Evolutionary conservation across 2,797 vertebrate genomes (phyloP).

Genomic region (Dipus sagitta): DNA sequence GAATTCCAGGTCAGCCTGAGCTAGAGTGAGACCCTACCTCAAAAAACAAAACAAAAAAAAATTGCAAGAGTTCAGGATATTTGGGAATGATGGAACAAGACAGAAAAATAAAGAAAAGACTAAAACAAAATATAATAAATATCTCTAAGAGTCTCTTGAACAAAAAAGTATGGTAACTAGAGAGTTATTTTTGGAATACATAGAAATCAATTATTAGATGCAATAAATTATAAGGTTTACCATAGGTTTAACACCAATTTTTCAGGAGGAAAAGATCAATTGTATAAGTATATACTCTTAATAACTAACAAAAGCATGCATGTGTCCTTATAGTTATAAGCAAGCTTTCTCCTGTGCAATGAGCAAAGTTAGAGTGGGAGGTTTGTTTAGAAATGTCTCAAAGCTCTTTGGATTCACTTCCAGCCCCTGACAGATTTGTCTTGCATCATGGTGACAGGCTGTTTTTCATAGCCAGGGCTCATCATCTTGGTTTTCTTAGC

Average conservation of each 20-base stretch:
- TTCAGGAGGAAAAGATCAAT: slow-evolving; percentile 25
- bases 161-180: slow-evolving; percentile 11
- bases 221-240: neutral
- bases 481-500: slow-evolving; percentile 58
- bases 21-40: too few relatives aligned
- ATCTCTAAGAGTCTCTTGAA: neutral
- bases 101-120: neutral
- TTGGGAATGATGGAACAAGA: slow-evolving; percentile 25
- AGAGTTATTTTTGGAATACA: slow-evolving; percentile 23
- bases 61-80: neutral
- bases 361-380: neutral
- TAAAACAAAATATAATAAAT: neutral
- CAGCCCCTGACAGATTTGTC: neutral
- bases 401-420: slow-evolving; percentile 9
- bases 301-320: neutral
- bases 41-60: neutral
- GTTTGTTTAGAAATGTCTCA: slow-evolving; percentile 7
- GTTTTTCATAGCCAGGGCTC: slow-evolving; percentile 47
- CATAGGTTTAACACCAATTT: neutral
- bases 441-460: slow-evolving; percentile 58
- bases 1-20: too few relatives aligned
- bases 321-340: neutral
- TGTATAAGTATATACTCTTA: neutral
- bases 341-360: neutral
- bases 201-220: slow-evolving; percentile 34